These are phyloP conservation scores for Mixornis gularis DNA, from an alignment of 2,113 vertebrate species.

Conservation along the genomic window DNA sequence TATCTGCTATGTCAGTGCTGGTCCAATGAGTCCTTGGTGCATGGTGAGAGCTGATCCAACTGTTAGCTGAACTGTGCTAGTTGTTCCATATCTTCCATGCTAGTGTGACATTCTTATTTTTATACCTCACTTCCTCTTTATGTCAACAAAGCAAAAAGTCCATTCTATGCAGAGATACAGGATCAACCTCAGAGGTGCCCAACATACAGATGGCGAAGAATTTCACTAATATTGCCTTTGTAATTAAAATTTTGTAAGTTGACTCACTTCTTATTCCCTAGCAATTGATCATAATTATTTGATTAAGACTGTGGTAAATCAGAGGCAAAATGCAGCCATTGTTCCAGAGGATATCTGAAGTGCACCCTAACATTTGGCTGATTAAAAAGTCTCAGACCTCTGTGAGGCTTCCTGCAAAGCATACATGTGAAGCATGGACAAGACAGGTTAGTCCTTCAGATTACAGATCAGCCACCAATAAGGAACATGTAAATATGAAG, in stretches of 20 bases:
- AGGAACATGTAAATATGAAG: not conserved
- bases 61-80: not conserved
- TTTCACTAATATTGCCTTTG: not conserved
- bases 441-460: not conserved
- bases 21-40: not conserved
- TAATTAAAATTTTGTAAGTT: not conserved
- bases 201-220: not conserved
- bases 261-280: not conserved
- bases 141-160: not conserved
- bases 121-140: not conserved
- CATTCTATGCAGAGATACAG: not conserved
- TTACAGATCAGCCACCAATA: not conserved
- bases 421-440: not conserved
- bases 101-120: not conserved
- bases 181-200: not conserved
- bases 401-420: not conserved
- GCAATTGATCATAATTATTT: not conserved
- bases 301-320: not conserved
- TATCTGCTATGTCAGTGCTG: not conserved
- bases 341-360: not conserved
- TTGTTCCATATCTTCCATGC: not conserved
- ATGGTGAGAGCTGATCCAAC: not conserved
- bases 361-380: not conserved
- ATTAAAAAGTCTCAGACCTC: not conserved
- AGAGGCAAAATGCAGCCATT: not conserved